phyloP scores from a whole-genome alignment of 1,140 invertebrate species.

The Parapsyche elsis region DNA sequence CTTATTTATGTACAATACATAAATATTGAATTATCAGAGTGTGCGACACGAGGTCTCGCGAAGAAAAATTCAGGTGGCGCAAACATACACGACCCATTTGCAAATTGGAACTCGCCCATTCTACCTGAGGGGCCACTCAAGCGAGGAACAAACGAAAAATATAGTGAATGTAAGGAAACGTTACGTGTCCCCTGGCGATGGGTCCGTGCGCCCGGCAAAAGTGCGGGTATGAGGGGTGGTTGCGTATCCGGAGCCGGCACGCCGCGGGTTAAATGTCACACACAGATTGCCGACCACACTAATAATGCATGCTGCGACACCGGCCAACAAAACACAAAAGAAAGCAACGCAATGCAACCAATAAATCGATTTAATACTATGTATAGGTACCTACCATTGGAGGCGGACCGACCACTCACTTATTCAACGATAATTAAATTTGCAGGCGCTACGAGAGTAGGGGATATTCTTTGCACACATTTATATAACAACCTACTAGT shows the following conservation, averaged over 20 bases:
- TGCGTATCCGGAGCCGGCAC: conserved; percentile 21
- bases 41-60: not conserved
- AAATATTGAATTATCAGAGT: conserved; percentile 11
- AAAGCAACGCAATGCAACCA: not conserved
- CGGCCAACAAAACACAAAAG: not conserved
- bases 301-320: conserved; percentile 51
- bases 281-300: conserved; percentile 47
- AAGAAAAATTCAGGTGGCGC: conserved; percentile 7
- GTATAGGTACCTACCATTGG: no score
- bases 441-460: no score
- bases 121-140: conserved; percentile 33
- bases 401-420: not conserved
- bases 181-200: conserved; percentile 38
- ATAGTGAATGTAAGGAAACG: conserved; percentile 42
- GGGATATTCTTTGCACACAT: no score
- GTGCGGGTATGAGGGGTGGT: not conserved
- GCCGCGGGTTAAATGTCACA: conserved; percentile 45
- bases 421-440: not conserved
- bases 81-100: conserved; percentile 46
- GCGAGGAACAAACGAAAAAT: conserved; percentile 45
- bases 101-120: conserved; percentile 51
- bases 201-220: not conserved
- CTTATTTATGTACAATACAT: conserved; percentile 21
- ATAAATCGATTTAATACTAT: no score
- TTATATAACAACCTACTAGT: no score